Evolutionary conservation across 2,797 vertebrate genomes (phyloP), one percentile per base, ranked within the genome.

Genomic region (Fistularia commersonii): DNA sequence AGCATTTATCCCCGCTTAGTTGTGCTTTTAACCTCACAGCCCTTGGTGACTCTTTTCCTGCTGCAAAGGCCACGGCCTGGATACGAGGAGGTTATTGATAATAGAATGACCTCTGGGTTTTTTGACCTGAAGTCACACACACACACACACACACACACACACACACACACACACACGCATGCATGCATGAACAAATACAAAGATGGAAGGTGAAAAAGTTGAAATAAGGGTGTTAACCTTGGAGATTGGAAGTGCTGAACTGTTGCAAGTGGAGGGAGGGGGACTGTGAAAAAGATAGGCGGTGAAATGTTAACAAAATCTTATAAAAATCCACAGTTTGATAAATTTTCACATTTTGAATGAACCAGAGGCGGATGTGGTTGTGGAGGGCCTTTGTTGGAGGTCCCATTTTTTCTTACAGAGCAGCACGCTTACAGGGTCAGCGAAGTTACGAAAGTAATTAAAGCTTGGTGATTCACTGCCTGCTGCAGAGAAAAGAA

Each of bases 401-500:
- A 78, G 83, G 79, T 80, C 81, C 89, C 77, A 82, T 89, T 89
- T 89, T 88, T 85, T 86, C 77, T 58, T 51, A 64, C 77, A 68
- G 86, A 85, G 85, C 82, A 68, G 77, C 69, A 33, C 75, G 82
- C 86, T 86, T 79, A 79, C 82, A 82, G 89, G 90, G 91, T 91
- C 90, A 91, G 86, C 79, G 83, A 96, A 98, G 94, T 97, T 95
- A 94, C 90, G 92, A 90, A 95, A 97, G 90, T 96, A 98, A 98
- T 99, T 97, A 98, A 95, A 95, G 92, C 88, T 86, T 50, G 77
- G 87, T 90, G 88, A 89, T 87, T 90, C 93, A 93, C 93, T 85
- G 93, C 92, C 92, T 94, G 94, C 94, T 92, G 93, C 91, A 91
- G 93, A 97, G 97, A 97, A 95, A 95, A 97, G 93, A 96, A 95